These are phyloP conservation scores for Chaetodon trifasciatus DNA, from an alignment of 2,797 vertebrate genomes.

Conservation along the genomic window DNA sequence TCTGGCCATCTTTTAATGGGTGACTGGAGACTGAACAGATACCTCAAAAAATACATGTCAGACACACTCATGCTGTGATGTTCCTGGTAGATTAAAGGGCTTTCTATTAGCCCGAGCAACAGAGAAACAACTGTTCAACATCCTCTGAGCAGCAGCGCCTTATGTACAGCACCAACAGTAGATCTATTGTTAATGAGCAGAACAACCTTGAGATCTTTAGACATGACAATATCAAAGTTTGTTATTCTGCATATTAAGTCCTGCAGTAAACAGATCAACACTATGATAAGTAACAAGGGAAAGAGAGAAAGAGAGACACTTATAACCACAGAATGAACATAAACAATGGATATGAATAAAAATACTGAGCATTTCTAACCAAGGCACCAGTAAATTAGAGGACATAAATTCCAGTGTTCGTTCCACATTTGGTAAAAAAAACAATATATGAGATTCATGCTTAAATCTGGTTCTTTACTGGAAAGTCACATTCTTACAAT, in stretches of 20 bases:
- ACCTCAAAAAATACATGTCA: slow-evolving; percentile 13
- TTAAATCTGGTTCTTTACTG: slow-evolving; percentile 10
- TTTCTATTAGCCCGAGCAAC: slow-evolving; percentile 28
- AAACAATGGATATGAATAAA: slow-evolving; percentile 8
- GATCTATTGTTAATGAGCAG: slow-evolving; percentile 23
- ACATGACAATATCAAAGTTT: slow-evolving; percentile 4
- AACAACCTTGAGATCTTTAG: slow-evolving; percentile 24
- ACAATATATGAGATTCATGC: slow-evolving; percentile 30
- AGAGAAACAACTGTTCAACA: slow-evolving; percentile 28
- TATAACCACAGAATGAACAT: not conserved
- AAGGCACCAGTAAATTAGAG: slow-evolving; percentile 38
- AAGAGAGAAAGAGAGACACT: not conserved
- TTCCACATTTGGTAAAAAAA: slow-evolving; percentile 14
- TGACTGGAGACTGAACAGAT: not conserved
- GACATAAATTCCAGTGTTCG: slow-evolving; percentile 10
- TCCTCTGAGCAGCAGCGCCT: slow-evolving; percentile 19
- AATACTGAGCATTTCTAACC: slow-evolving; percentile 20
- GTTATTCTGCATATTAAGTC: slow-evolving; percentile 12
- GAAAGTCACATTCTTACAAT: slow-evolving; percentile 11
- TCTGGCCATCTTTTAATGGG: not conserved
- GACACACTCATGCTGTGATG: slow-evolving; percentile 9
- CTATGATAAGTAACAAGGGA: not conserved
- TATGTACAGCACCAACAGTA: slow-evolving; percentile 16
- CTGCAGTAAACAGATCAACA: slow-evolving; percentile 11
- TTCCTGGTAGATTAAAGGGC: slow-evolving; percentile 26